These are phyloP conservation scores for Orchesellides sinensis DNA, from an alignment of 2,888 invertebrate species.

Conservation along the genomic window DNA sequence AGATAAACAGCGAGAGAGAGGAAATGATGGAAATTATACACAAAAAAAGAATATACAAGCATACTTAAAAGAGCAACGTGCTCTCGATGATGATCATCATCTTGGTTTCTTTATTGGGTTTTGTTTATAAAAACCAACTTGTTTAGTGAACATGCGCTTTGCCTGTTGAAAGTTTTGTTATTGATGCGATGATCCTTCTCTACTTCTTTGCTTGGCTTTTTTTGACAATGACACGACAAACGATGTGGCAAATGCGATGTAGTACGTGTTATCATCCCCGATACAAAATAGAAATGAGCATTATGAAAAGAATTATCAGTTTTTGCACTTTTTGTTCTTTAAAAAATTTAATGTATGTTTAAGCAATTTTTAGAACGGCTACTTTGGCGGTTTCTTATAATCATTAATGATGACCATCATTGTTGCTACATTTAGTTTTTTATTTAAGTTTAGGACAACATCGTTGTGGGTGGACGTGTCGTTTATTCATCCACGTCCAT, in stretches of 20 bases:
- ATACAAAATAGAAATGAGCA: not conserved
- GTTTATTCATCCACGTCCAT: slow-evolving; percentile 25
- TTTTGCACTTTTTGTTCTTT: not conserved
- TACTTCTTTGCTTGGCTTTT: slow-evolving; percentile 37
- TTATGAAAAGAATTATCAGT: not conserved
- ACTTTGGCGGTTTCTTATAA: slow-evolving; percentile 46
- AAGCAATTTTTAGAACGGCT: slow-evolving; percentile 17
- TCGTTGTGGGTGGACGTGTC: slow-evolving; percentile 64
- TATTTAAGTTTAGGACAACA: too few species aligned
- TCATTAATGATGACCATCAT: slow-evolving; percentile 19
- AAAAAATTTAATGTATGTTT: not conserved
- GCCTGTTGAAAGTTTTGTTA: too few species aligned
- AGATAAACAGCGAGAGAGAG: slow-evolving; percentile 35
- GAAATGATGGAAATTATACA: slow-evolving; percentile 54
- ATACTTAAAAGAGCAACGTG: slow-evolving; percentile 37
- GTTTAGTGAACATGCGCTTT: too few species aligned
- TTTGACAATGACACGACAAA: slow-evolving; percentile 38
- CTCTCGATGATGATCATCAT: slow-evolving; percentile 1
- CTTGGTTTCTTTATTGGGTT: not conserved
- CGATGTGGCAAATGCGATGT: slow-evolving; percentile 45
- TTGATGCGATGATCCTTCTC: too few species aligned
- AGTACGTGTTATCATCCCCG: slow-evolving; percentile 45
- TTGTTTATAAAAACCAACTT: too few species aligned
- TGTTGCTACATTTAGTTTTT: slow-evolving; percentile 6
- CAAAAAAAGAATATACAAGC: slow-evolving; percentile 23